Base-by-base conservation (phyloP, 2,888 invertebrate species). In the Crematogaster levior region DNA sequence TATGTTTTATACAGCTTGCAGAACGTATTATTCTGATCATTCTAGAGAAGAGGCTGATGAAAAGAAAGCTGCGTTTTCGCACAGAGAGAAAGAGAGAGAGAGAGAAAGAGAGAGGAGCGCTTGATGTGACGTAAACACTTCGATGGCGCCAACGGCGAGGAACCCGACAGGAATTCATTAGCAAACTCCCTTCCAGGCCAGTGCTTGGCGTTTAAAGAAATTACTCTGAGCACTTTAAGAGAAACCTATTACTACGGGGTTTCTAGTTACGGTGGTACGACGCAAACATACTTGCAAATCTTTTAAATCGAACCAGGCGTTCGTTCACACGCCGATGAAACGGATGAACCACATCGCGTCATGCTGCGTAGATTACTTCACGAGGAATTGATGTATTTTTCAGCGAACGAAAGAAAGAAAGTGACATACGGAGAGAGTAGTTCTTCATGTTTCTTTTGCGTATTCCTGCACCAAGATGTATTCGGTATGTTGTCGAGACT, bases 121-220 rank as follows among this genome's bases (percentile, higher is more conserved):
- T 65, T 30, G 56, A 34, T 43, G 30, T 83, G 85, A 82, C 84
- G 89, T 83, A 89, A 89, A 89, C 86, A 86, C 74, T 84, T 75
- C 18, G 79, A 72, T 77, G 68, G 63, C 74, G 75, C 63, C 79
- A 37, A 60, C 68, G 53, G 40, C 53, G 37, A 40, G 27, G 46
- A 18, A 34, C 37, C 56, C 46, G 65, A 72, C 66, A 79, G 85
- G 84, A 90, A 90, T 90, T 91, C 89, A 89, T 89, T 88, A 86
- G 80, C 56, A 60, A 82, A 89, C 72, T 86, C 85, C 53, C 53
- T 70, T 61, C 43, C 70, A 73, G 66, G 60, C 24, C 48, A 73
- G 63, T 61, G 43, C 60, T 40, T n/a, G 68, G 43, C 86, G 84
- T 88, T 88, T 86, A 88, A 85, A 87, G 82, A 85, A 88, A 90